Evolutionary conservation across 2,113 vertebrate species (phyloP).

Genomic region (Atractosteus spatula): DNA sequence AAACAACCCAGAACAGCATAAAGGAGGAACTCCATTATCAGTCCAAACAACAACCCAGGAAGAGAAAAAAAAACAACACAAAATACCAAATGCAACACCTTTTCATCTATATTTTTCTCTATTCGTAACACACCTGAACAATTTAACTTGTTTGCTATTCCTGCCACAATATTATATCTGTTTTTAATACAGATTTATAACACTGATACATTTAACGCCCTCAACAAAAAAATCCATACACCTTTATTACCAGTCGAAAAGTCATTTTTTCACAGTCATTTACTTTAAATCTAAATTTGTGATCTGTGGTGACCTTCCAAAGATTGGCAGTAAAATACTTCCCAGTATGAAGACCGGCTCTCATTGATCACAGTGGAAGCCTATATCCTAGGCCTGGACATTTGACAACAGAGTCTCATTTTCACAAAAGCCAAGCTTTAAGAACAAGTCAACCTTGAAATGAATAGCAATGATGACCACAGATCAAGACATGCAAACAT

Average conservation of each 20-base stretch:
- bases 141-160: too few relatives aligned
- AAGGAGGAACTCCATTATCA: conserved; percentile 2
- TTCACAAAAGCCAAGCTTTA: neutral
- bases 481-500: neutral
- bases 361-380: neutral
- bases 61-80: neutral
- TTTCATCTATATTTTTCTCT: too few relatives aligned
- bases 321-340: neutral
- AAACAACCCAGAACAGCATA: neutral
- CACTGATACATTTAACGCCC: too few relatives aligned
- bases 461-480: neutral
- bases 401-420: neutral
- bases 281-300: too few relatives aligned
- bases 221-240: too few relatives aligned
- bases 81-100: neutral
- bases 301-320: neutral
- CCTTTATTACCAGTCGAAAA: too few relatives aligned
- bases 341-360: neutral
- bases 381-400: neutral
- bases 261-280: too few relatives aligned
- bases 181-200: too few relatives aligned
- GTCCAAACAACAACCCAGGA: conserved; percentile 6
- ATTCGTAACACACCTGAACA: too few relatives aligned
- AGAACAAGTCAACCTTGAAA: neutral
- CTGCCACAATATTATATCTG: too few relatives aligned